Percentiles rank a stretch among this genome's conserved stretches.
Conservation (phyloP, 1,140 invertebrate genomes). For the Chymomyza costata region DNA sequence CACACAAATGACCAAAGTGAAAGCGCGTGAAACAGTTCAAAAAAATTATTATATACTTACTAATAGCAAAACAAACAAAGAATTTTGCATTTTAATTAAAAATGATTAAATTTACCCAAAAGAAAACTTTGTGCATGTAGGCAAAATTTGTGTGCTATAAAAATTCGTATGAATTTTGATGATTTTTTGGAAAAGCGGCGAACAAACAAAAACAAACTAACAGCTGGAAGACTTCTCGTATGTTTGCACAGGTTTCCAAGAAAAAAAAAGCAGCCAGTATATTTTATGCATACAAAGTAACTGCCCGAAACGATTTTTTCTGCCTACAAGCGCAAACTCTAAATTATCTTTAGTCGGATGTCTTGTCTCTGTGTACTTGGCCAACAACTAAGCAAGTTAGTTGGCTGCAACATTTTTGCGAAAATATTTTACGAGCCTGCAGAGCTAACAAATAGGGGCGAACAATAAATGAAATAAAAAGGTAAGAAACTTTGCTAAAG, state of each 20-base stretch:
- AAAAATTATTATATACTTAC: too few relatives aligned
- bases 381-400: slow-evolving; percentile 52
- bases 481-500: slow-evolving; percentile 20
- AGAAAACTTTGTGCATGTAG: slow-evolving; percentile 32
- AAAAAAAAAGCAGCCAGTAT: too few relatives aligned
- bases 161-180: slow-evolving; percentile 35
- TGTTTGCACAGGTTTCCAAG: too few relatives aligned
- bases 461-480: not conserved
- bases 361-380: too few relatives aligned
- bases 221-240: slow-evolving; percentile 23
- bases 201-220: slow-evolving; percentile 14
- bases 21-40: too few relatives aligned
- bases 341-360: too few relatives aligned
- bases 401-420: slow-evolving; percentile 31
- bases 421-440: slow-evolving; percentile 29
- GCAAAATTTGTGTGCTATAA: slow-evolving; percentile 61
- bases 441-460: too few relatives aligned
- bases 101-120: slow-evolving; percentile 65
- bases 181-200: too few relatives aligned
- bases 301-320: slow-evolving; percentile 15
- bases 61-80: too few relatives aligned
- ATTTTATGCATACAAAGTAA: slow-evolving; percentile 59
- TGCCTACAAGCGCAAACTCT: not conserved
- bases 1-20: not conserved
- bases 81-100: slow-evolving; percentile 65